Evolutionary conservation across 2,888 invertebrate species (phyloP).

Genomic region (Heliconius hortense): DNA sequence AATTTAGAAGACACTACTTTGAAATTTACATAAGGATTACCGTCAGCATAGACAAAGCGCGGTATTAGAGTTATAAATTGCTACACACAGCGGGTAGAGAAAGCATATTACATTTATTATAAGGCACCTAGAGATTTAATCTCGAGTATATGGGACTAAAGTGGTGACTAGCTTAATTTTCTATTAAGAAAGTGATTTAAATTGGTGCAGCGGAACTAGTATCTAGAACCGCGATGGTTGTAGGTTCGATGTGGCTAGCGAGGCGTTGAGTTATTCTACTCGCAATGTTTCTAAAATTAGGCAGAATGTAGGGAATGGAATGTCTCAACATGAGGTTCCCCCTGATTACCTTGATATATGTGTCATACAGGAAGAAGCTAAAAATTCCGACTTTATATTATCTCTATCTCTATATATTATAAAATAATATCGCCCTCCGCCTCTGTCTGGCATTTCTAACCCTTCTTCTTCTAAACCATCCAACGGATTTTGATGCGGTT

Average conservation of each 20-base stretch:
- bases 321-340: neutral
- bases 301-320: neutral
- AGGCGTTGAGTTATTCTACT: too few relatives aligned
- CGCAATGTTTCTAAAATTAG: neutral
- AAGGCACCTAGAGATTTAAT: neutral
- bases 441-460: too few relatives aligned
- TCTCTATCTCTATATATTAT: too few relatives aligned
- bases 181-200: too few relatives aligned
- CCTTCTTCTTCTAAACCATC: too few relatives aligned
- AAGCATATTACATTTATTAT: neutral
- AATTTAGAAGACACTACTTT: neutral
- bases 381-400: too few relatives aligned
- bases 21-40: neutral
- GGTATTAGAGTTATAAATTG: slow-evolving; percentile 16
- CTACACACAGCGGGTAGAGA: neutral
- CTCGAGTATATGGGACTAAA: neutral
- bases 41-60: slow-evolving; percentile 2
- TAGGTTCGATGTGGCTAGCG: neutral
- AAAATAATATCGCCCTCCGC: too few relatives aligned
- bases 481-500: too few relatives aligned
- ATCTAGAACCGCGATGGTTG: neutral
- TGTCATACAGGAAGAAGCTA: too few relatives aligned
- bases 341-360: neutral
- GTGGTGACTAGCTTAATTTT: neutral
- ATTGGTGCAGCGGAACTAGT: too few relatives aligned